These are phyloP conservation scores for Sebastiscus albofasciatus DNA, from an alignment of 2,797 vertebrate genomes.

Conservation along the genomic window DNA sequence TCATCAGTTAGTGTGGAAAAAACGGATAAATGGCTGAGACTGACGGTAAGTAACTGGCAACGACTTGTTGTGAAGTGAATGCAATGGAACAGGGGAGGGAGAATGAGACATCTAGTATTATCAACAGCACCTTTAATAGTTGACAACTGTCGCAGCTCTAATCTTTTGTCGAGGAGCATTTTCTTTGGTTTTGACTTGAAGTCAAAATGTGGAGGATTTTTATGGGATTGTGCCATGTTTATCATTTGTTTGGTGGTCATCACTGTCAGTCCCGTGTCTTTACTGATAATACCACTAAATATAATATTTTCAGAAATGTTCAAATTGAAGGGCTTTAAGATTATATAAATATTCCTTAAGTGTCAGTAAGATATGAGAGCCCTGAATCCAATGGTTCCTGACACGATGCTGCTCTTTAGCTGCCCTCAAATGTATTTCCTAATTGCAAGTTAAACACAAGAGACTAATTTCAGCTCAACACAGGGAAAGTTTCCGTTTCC, in stretches of 20 bases:
- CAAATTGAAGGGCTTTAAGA: not conserved
- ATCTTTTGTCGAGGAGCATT: not conserved
- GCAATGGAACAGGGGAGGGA: too few relatives aligned
- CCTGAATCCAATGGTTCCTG: too few relatives aligned
- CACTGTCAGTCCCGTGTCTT: too few relatives aligned
- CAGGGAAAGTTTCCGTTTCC: not conserved
- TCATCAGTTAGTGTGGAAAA: too few relatives aligned
- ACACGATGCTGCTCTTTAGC: too few relatives aligned
- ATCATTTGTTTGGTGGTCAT: not conserved
- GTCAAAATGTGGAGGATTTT: not conserved
- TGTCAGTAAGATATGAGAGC: not conserved
- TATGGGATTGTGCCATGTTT: not conserved
- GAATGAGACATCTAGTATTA: too few relatives aligned
- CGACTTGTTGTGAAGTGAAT: too few relatives aligned
- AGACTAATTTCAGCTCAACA: too few relatives aligned
- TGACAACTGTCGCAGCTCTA: not conserved
- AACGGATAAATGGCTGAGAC: too few relatives aligned
- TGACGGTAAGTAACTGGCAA: too few relatives aligned
- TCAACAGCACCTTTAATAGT: too few relatives aligned
- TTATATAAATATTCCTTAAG: not conserved
- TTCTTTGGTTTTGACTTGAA: not conserved
- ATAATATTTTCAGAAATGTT: not conserved
- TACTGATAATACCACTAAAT: too few relatives aligned
- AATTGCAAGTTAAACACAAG: not conserved
- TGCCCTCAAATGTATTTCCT: not conserved